Conservation (phyloP, 2,113 vertebrate genomes). For the Amazona vittata region DNA sequence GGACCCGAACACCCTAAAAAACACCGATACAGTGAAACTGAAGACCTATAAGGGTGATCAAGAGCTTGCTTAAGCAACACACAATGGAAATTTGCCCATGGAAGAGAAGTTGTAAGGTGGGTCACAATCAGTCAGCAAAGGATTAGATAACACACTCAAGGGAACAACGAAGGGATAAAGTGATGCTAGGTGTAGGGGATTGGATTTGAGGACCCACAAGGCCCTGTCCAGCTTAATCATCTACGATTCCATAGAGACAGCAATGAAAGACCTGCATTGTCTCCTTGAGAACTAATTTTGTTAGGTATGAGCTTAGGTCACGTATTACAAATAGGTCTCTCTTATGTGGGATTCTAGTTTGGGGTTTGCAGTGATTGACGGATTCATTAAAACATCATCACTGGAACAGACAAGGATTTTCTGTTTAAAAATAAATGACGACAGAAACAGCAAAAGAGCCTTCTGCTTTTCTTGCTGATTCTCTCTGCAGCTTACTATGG, state of each 20-base stretch:
- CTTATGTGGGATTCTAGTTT: conserved; percentile 26
- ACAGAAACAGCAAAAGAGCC: conserved; percentile 29
- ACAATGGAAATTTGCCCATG: background rate
- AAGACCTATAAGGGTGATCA: background rate
- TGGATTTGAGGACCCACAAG: conserved; percentile 9
- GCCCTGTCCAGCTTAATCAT: conserved; percentile 55
- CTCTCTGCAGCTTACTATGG: background rate
- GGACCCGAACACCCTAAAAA: background rate
- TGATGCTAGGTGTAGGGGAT: background rate
- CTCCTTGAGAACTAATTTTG: conserved; percentile 22
- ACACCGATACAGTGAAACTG: background rate
- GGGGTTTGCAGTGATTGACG: conserved; percentile 56
- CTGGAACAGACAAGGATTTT: conserved; percentile 10
- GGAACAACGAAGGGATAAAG: background rate
- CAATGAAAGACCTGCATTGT: conserved; percentile 58
- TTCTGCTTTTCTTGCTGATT: conserved; percentile 5
- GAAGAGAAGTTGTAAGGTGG: conserved; percentile 33
- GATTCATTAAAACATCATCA: conserved; percentile 45
- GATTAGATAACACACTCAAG: background rate
- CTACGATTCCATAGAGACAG: conserved; percentile 36
- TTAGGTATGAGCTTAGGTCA: conserved; percentile 44
- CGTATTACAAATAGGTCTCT: conserved; percentile 42
- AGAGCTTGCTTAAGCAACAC: background rate
- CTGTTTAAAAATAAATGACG: conserved; percentile 55
- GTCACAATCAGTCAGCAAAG: conserved; percentile 49